Evolutionary conservation across 2,888 invertebrate species (phyloP).

Genomic region (Blastobasis adustella): DNA sequence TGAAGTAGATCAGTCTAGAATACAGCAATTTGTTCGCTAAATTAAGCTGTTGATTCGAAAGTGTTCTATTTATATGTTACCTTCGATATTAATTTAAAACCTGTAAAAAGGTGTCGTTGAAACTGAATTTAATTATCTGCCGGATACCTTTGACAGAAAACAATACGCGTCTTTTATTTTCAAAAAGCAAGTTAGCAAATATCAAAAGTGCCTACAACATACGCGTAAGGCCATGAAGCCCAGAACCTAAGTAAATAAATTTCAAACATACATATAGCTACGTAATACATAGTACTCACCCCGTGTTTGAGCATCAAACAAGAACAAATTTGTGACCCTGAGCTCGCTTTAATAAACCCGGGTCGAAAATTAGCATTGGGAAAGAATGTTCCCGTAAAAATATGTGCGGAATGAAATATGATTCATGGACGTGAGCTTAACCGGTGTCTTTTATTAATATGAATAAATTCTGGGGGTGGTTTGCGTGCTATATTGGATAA

Average conservation of each 20-base stretch:
- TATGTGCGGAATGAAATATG: neutral
- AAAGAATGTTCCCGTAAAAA: neutral
- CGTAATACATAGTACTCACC: neutral
- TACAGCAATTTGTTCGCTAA: too few relatives aligned
- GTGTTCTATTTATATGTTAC: too few relatives aligned
- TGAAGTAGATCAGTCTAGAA: too few relatives aligned
- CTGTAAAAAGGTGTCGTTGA: too few relatives aligned
- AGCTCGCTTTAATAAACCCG: conserved; percentile 12
- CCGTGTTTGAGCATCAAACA: conserved; percentile 22
- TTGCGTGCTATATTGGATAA: too few relatives aligned
- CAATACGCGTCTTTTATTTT: neutral
- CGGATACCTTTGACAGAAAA: too few relatives aligned
- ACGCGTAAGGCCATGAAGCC: conserved; percentile 14
- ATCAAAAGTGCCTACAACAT: conserved; percentile 2
- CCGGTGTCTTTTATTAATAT: too few relatives aligned
- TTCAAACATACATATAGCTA: conserved; percentile 1
- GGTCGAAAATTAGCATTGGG: conserved; percentile 7
- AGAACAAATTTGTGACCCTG: conserved; percentile 17
- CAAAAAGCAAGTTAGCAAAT: neutral
- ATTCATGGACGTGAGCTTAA: too few relatives aligned
- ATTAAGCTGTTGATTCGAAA: too few relatives aligned
- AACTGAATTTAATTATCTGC: too few relatives aligned
- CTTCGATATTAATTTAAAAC: too few relatives aligned
- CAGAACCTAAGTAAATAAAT: conserved; percentile 26
- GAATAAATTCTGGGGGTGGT: too few relatives aligned